A percentile compares a stretch with the other conserved stretches of the same genome.
These are phyloP conservation scores for Rhagonycha lutea DNA, from an alignment of 2,888 invertebrate genomes.

Conservation along the genomic window DNA sequence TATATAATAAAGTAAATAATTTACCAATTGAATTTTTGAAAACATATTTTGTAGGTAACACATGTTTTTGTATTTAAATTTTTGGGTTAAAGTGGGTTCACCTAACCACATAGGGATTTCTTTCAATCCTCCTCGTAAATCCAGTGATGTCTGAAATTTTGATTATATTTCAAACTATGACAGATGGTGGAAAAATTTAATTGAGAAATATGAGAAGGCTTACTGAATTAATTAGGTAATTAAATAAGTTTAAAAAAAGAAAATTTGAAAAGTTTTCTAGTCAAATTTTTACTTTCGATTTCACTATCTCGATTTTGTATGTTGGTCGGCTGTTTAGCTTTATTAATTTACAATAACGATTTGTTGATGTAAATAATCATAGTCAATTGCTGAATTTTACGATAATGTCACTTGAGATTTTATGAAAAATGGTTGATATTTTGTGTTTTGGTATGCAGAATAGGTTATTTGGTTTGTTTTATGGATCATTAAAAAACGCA, in stretches of 20 bases:
- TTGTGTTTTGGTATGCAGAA: constrained; percentile 15
- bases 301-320: background rate
- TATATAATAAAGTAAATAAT: no score
- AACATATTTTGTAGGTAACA: no score
- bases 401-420: background rate
- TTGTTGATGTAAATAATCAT: background rate
- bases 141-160: background rate
- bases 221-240: background rate
- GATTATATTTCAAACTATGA: background rate
- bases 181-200: background rate
- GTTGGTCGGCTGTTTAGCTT: no score
- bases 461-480: constrained; percentile 15
- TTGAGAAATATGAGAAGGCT: background rate
- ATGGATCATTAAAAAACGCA: constrained; percentile 26
- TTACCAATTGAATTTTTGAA: no score
- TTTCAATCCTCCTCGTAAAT: background rate
- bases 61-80: background rate
- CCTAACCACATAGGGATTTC: background rate
- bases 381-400: background rate
- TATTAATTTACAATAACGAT: background rate
- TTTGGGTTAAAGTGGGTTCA: background rate
- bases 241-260: background rate
- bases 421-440: constrained; percentile 9
- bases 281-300: background rate
- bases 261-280: background rate